Evolutionary conservation across 1,140 invertebrate species (phyloP).

Genomic region (Adelges cooleyi): DNA sequence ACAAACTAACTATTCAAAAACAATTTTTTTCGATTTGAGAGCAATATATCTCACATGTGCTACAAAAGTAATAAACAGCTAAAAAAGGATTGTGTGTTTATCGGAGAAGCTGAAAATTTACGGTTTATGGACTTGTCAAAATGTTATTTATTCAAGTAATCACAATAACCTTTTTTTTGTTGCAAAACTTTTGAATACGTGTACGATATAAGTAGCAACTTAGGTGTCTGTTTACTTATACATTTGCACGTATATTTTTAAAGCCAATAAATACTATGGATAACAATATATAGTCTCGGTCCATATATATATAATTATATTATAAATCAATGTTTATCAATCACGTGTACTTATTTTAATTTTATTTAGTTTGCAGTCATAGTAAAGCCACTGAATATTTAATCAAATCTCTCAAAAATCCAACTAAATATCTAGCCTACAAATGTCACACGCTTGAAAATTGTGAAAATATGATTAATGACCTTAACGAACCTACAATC

Average conservation of each 20-base stretch:
- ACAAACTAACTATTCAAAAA: no score
- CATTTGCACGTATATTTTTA: no score
- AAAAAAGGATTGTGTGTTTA: no score
- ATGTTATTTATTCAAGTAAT: no score
- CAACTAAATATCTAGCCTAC: not conserved
- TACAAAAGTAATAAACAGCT: no score
- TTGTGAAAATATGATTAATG: not conserved
- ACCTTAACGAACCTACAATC: not conserved
- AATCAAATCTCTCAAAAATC: not conserved
- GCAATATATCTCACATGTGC: no score
- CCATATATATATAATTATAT: not conserved
- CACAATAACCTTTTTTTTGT: no score
- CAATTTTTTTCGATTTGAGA: no score
- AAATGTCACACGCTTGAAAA: not conserved
- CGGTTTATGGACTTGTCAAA: no score
- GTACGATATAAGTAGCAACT: not conserved
- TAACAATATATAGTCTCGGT: not conserved
- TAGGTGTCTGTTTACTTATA: not conserved
- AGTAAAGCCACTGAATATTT: not conserved
- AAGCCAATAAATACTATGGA: not conserved
- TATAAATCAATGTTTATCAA: not conserved
- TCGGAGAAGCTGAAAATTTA: no score
- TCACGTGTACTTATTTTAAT: not conserved
- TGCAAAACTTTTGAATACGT: not conserved
- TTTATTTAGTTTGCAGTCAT: conserved; percentile 10